Evolutionary conservation across 2,113 vertebrate species (phyloP), one percentile per base, ranked within the genome.

Genomic region (Elephantulus edwardii): DNA sequence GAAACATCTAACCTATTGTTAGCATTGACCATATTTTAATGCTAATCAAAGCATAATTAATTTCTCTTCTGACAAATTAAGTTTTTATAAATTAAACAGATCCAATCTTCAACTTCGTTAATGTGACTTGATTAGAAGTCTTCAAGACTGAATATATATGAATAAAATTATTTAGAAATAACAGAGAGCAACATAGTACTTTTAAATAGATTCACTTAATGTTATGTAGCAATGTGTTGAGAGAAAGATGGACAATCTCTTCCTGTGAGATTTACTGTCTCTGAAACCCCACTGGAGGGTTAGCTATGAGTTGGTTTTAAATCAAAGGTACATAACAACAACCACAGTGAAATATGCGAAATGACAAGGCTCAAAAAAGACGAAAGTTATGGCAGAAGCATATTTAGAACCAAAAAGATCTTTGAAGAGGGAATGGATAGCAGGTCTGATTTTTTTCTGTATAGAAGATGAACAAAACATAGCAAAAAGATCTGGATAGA

Each of bases 121-220:
- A 60, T 35, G 24, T 75, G 11, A 28, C 28, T 46, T 76, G 60
- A 71, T 70, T 88, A 16, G n/a, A 76, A 89, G 4, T 74, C 26
- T 92, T 90, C 16, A 76, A 70, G 81, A 68, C 60, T 82, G 64
- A 85, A 26, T 5, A 44, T 44, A 5, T 52, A 74, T 71, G 8
- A 6, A 40, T n/a, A 70, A 81, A 88, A 75, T 70, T 78, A 33
- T 88, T 72, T 86, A 42, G 44, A 89, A 93, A 64, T 88, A 79
- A 79, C 6, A 20, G 42, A 82, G 90, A 70, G 28, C 22, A 78
- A 66, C 9, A 1, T 74, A 33, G 10, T 78, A 77, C 14, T 48
- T 88, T 93, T 74, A 58, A 35, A n/a, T 42, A 50, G 40, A 44
- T 33, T 74, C n/a, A n/a, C n/a, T n/a, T 17, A 74, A 0, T 66